A percentile compares a stretch with the other conserved stretches of the same genome.
Conservation (phyloP, 2,888 invertebrate genomes). For the Chloroclystis v-ata region DNA sequence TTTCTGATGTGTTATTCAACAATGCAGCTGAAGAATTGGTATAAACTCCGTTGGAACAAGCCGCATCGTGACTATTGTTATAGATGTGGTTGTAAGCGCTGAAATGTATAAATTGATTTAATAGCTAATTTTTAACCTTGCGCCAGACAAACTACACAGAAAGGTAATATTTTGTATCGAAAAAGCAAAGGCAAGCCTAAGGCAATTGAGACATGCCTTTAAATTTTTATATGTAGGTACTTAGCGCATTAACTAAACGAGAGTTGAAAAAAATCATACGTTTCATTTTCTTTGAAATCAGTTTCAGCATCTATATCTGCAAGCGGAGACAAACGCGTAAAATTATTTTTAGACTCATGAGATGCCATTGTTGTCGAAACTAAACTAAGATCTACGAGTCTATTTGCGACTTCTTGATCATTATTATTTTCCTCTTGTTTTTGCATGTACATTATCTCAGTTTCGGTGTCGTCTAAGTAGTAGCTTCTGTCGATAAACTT, state of each 20-base stretch:
- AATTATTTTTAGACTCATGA: constrained; percentile 38
- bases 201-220: no score
- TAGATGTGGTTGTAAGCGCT: constrained; percentile 7
- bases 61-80: constrained; percentile 13
- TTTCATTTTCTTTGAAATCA: constrained; percentile 11
- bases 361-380: constrained; percentile 41
- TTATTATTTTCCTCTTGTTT: constrained; percentile 32
- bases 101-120: background rate
- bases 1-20: constrained; percentile 7
- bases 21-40: background rate
- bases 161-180: no score
- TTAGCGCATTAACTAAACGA: no score
- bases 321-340: constrained; percentile 35
- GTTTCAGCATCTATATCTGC: background rate
- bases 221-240: no score
- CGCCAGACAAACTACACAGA: no score
- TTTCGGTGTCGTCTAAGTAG: constrained; percentile 57
- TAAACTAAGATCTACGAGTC: constrained; percentile 20
- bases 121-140: no score
- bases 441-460: constrained; percentile 53
- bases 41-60: constrained; percentile 14
- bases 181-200: no score
- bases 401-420: background rate
- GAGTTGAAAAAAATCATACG: background rate
- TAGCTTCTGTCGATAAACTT: constrained; percentile 53